phyloP scores from a whole-genome alignment of 1,140 invertebrate genomes.

The Brachionus angularis region DNA sequence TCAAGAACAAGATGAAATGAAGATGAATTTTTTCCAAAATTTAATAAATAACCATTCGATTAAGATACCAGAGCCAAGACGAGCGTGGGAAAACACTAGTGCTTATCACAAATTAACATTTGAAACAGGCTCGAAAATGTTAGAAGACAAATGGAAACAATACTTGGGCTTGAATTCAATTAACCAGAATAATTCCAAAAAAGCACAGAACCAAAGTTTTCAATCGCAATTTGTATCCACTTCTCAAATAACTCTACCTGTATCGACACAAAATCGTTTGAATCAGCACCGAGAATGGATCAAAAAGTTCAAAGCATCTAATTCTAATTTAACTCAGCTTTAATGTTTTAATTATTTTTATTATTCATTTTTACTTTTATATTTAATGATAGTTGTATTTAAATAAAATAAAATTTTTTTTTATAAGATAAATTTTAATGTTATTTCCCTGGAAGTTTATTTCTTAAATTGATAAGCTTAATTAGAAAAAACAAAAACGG shows the following conservation, averaged over 20 bases:
- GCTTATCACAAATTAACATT: slow-evolving; percentile 8
- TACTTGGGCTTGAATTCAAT: slow-evolving; percentile 30
- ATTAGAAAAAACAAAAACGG: too few species aligned
- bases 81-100: not conserved
- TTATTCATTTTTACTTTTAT: not conserved
- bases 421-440: too few species aligned
- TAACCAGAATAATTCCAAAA: slow-evolving; percentile 5
- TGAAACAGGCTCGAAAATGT: slow-evolving; percentile 12
- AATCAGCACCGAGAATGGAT: slow-evolving; percentile 41
- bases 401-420: too few species aligned
- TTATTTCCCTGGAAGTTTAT: too few species aligned
- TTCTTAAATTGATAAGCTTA: too few species aligned
- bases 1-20: slow-evolving; percentile 18
- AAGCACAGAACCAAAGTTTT: not conserved
- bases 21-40: not conserved
- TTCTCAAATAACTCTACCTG: slow-evolving; percentile 2
- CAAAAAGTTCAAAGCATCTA: slow-evolving; percentile 36
- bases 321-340: slow-evolving; percentile 24
- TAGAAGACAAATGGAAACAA: slow-evolving; percentile 38
- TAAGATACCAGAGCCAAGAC: not conserved
- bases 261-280: slow-evolving; percentile 13
- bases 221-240: slow-evolving; percentile 14
- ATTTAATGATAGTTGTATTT: slow-evolving; percentile 6
- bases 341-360: slow-evolving; percentile 16
- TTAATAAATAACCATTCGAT: too few species aligned